Evolutionary conservation across 1,140 invertebrate genomes (phyloP), one percentile per base, ranked within the genome.

Genomic region (Carposina sasakii): DNA sequence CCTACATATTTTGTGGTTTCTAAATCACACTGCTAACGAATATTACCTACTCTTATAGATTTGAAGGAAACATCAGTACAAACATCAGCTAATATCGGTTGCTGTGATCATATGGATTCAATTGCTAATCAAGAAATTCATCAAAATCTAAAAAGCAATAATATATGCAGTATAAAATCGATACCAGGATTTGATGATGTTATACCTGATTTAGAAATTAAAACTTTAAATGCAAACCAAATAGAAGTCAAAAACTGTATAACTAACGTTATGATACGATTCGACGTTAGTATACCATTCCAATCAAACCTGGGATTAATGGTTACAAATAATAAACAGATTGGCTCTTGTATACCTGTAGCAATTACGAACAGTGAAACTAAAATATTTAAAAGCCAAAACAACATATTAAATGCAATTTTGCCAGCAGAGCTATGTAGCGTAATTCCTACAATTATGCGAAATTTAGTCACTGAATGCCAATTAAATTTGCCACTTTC

Each of bases 371-470:
- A 67, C 5, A 67, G 60, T 50, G 42, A 69, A 9, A 64, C 63
- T n/a, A 71, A 57, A 41, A 43, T 77, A 37, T 76, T 64, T 46
- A 78, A 78, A 61, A 76, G 63, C 33, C 69, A 77, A 50, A 69
- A 57, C 20, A 61, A 54, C 19, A 71, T 81, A 33, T 20, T 64
- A 3, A 79, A 77, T 52, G 66, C 66, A 13, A 52, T 64, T 22
- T 61, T 81, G 20, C 77, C 77, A 24, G 74, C 75, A 13, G 70
- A 81, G 55, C 50, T 81, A 31, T 81, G 77, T 24, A 74, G 52
- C 28, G 66, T 81, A 49, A 28, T 81, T 20, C 77, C 77, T 8
- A 64, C 55, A 31, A 54, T 78, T 42, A 65, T 81, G 50, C 36
- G 24, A 16, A 63, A 59, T n/a, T 60, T 64, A 23, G 53, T 69